Base-by-base conservation (phyloP, 2,113 vertebrate genomes). In the Leptocoma aspasia region DNA sequence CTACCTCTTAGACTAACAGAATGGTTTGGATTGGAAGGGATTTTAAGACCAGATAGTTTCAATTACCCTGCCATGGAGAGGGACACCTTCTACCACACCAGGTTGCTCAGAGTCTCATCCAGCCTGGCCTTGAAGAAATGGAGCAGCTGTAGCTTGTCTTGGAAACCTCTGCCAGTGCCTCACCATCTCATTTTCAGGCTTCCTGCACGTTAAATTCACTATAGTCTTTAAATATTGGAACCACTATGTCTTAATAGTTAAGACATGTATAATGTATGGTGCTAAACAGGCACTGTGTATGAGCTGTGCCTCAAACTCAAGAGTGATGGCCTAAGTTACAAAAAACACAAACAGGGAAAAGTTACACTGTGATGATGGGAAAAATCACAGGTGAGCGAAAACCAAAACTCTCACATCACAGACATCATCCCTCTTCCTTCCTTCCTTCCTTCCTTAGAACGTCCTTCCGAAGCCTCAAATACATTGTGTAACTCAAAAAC, bases 261-360 rank as follows among this genome's bases (percentile, higher is more conserved):
- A 49, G 30, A 52, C 13, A 27, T 13, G 5, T 20, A 11, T 30
- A 35, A 57, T 24, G 19, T 23, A 56, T 0, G 0, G 24, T 35
- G 20, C 13, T 49, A 5, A 64, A n/a, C 4, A 57, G 24, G 15
- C 12, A 56, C 50, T 30, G 15, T 24, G 13, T 56, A n/a, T 5
- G 19, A 56, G 20, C 24, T 12, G 23, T 41, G 27, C 13, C 80
- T 61, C 33, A 15, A 54, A 64, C 28, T 73, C 41, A 10, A 41
- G 23, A 56, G 28, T 39, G 28, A 47, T 20, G 35, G 42, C 12
- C 50, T 49, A n/a, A 65, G n/a, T 19, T 7, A 45, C 12, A 75
- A 56, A 39, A 64, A 24, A 20, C 16, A 23, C 41, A 65, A n/a
- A 56, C 15, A 49, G 49, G 19, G 8, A 12, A 16, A 65, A 57